Conservation (phyloP, 2,888 invertebrate species). For the Coleophora deauratella region DNA sequence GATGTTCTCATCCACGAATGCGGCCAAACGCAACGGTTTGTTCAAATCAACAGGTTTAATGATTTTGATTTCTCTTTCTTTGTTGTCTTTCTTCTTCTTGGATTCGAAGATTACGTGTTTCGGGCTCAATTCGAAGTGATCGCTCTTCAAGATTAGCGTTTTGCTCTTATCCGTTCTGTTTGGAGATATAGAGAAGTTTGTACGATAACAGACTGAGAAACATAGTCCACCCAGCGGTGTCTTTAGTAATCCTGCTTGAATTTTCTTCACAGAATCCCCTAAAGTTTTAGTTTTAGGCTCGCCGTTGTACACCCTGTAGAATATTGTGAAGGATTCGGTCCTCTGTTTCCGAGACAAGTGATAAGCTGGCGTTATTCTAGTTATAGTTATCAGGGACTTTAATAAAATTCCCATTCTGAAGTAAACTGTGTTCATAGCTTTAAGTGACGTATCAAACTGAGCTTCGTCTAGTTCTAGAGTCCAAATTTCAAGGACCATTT, state of each 20-base stretch:
- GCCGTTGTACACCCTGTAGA: slow-evolving; percentile 89
- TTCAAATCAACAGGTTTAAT: slow-evolving; percentile 75
- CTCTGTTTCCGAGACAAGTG: slow-evolving; percentile 91
- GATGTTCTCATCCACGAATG: slow-evolving; percentile 78
- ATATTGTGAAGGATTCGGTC: slow-evolving; percentile 91
- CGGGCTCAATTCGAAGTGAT: slow-evolving; percentile 89
- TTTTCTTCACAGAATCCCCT: slow-evolving; percentile 87
- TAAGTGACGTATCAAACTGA: slow-evolving; percentile 77
- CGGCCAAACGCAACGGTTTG: slow-evolving; percentile 82
- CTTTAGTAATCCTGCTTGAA: slow-evolving; percentile 88
- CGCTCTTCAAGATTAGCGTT: slow-evolving; percentile 90
- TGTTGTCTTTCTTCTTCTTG: slow-evolving; percentile 74
- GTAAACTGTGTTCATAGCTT: slow-evolving; percentile 88
- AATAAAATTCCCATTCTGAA: slow-evolving; percentile 94
- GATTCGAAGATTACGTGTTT: slow-evolving; percentile 75
- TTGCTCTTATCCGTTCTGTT: slow-evolving; percentile 81
- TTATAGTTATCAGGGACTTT: slow-evolving; percentile 91
- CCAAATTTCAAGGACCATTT: slow-evolving; percentile 95
- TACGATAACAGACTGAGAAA: slow-evolving; percentile 89
- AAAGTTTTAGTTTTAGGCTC: slow-evolving; percentile 83
- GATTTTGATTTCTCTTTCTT: slow-evolving; percentile 39
- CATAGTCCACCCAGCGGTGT: slow-evolving; percentile 91
- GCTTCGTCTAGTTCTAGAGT: slow-evolving; percentile 81
- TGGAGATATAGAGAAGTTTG: slow-evolving; percentile 94
- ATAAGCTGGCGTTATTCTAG: slow-evolving; percentile 94